These are phyloP conservation scores for Acanthacorydalis orientalis DNA, from an alignment of 2,888 invertebrate species.

Conservation along the genomic window DNA sequence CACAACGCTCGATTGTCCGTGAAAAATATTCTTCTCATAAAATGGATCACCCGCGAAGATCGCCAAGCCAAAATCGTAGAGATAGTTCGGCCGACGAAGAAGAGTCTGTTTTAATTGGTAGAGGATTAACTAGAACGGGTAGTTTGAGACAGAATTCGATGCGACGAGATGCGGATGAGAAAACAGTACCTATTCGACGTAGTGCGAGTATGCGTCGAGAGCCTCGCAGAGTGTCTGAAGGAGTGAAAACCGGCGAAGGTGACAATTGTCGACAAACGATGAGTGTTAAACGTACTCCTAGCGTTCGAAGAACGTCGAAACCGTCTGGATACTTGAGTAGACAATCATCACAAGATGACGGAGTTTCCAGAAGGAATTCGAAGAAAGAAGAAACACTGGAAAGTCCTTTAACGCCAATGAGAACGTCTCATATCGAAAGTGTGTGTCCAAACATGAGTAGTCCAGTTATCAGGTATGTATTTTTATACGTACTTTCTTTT, in stretches of 20 bases:
- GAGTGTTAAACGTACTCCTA: neutral
- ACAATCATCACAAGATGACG: conserved; percentile 7
- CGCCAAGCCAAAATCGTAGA: neutral
- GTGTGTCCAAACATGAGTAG: conserved; percentile 3
- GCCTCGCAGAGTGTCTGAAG: no score
- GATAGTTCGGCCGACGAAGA: conserved; percentile 1
- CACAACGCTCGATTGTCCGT: conserved; percentile 41
- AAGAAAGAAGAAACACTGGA: conserved; percentile 13
- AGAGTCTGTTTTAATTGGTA: neutral
- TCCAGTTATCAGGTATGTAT: neutral
- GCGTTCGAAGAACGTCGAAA: neutral
- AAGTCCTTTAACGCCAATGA: neutral
- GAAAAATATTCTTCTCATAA: conserved; percentile 46
- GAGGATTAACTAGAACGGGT: neutral
- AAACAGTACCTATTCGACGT: neutral
- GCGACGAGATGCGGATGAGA: neutral
- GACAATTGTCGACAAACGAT: neutral
- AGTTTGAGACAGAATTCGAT: neutral
- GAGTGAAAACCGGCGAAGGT: no score
- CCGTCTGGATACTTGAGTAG: no score
- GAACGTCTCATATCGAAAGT: neutral
- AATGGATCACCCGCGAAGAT: neutral
- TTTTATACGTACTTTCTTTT: neutral
- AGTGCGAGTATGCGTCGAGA: neutral
- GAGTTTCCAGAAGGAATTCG: conserved; percentile 14